phyloP scores from a whole-genome alignment of 2,888 invertebrate species.

The Sarcophaga variegata region DNA sequence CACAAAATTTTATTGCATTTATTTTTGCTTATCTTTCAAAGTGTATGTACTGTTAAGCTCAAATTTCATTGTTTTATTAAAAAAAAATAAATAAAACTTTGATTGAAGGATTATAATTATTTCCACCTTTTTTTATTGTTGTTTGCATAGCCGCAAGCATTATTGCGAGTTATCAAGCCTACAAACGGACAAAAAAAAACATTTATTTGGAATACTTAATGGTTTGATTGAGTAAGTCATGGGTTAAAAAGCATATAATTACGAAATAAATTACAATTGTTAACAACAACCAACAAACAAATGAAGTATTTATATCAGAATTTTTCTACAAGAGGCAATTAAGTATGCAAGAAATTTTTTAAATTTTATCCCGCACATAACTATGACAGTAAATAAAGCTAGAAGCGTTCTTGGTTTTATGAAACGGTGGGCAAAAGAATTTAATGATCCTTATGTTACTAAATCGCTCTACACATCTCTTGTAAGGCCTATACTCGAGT shows the following conservation, averaged over 20 bases:
- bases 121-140: conserved; percentile 2
- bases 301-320: too few species aligned
- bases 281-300: too few species aligned
- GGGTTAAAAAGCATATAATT: conserved; percentile 7
- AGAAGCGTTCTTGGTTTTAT: too few species aligned
- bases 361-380: too few species aligned
- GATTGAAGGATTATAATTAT: conserved; percentile 40
- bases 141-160: neutral
- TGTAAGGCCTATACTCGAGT: too few species aligned
- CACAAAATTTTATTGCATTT: neutral
- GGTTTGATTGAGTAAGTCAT: conserved; percentile 36
- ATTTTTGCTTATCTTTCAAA: neutral
- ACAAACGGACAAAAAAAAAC: neutral
- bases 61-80: conserved; percentile 4
- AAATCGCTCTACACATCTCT: too few species aligned
- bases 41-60: neutral
- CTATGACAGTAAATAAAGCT: too few species aligned
- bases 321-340: too few species aligned
- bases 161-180: neutral
- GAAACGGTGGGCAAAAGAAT: too few species aligned
- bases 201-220: conserved; percentile 53
- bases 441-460: too few species aligned
- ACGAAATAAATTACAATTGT: neutral
- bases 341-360: too few species aligned
- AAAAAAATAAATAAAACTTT: conserved; percentile 37